Conservation (phyloP, 2,888 invertebrate genomes). For the Charanyca ferruginea region DNA sequence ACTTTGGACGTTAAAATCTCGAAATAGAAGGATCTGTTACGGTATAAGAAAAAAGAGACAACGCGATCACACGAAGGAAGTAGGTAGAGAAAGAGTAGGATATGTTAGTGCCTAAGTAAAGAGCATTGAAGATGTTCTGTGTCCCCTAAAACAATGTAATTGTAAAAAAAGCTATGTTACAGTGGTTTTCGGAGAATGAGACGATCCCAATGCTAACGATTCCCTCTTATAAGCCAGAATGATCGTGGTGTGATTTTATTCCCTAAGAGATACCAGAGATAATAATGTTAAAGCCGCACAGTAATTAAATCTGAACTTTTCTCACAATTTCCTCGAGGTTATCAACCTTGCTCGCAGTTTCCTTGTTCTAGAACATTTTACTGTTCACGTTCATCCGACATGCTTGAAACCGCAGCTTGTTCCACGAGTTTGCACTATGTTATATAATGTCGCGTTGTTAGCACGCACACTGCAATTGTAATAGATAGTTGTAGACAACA, state of each 20-base stretch:
- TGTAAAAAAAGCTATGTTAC: too few species aligned
- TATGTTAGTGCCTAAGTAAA: background rate
- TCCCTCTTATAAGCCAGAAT: background rate
- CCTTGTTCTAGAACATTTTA: constrained; percentile 56
- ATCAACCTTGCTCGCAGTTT: constrained; percentile 55
- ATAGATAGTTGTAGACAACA: constrained; percentile 37
- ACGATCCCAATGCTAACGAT: background rate
- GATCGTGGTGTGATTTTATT: background rate
- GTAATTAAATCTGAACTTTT: background rate
- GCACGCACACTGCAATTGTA: constrained; percentile 47
- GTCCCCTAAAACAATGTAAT: background rate
- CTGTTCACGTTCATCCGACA: constrained; percentile 45
- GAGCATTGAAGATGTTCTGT: background rate
- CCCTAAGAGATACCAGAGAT: background rate
- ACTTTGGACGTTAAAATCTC: background rate
- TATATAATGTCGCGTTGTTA: constrained; percentile 46
- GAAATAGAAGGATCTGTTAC: background rate
- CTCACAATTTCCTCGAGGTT: constrained; percentile 19
- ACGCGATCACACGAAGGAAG: too few species aligned
- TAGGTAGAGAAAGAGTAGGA: background rate
- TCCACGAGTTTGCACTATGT: constrained; percentile 19
- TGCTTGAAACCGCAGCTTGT: constrained; percentile 22
- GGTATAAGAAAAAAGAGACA: background rate
- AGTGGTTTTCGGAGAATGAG: background rate
- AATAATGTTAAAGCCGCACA: too few species aligned